A percentile compares a stretch with the other conserved stretches of the same genome.
These are phyloP conservation scores for Torymus auratus DNA, from an alignment of 2,888 invertebrate species.

Conservation along the genomic window DNA sequence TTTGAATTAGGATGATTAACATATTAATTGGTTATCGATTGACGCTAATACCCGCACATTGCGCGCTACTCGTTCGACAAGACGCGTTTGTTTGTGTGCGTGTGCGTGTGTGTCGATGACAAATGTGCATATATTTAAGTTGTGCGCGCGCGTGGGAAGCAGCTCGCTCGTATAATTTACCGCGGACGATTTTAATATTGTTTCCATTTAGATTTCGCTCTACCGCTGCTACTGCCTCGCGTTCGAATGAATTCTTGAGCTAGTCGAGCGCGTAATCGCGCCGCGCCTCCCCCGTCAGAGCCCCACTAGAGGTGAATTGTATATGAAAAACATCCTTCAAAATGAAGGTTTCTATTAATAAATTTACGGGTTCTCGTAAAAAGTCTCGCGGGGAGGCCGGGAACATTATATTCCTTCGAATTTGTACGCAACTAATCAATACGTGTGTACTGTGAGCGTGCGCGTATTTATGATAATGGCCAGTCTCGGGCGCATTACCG, in stretches of 20 bases:
- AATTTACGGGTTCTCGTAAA: neutral
- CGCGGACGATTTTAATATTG: constrained; percentile 43
- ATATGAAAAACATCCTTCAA: neutral
- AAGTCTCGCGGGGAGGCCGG: neutral
- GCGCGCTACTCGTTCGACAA: too few species aligned
- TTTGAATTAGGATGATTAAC: constrained; percentile 50
- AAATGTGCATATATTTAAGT: constrained; percentile 26
- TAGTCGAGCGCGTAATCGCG: constrained; percentile 38
- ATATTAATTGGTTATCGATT: constrained; percentile 56
- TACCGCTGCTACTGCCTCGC: too few species aligned
- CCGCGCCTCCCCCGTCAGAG: neutral
- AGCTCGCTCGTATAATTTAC: constrained; percentile 41
- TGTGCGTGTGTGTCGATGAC: neutral
- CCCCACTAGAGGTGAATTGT: too few species aligned
- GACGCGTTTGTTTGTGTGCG: too few species aligned
- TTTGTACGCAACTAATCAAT: too few species aligned
- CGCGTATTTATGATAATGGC: too few species aligned
- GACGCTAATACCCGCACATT: constrained; percentile 28
- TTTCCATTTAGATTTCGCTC: constrained; percentile 50
- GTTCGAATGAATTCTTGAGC: constrained; percentile 19
- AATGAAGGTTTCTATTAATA: too few species aligned
- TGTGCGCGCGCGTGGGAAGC: constrained; percentile 52
- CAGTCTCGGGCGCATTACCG: too few species aligned
- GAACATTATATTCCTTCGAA: too few species aligned
- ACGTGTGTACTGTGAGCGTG: too few species aligned